Percentiles rank a stretch among this genome's conserved stretches.
Conservation (phyloP, 2,888 invertebrate species). For the Orchestes rusci region DNA sequence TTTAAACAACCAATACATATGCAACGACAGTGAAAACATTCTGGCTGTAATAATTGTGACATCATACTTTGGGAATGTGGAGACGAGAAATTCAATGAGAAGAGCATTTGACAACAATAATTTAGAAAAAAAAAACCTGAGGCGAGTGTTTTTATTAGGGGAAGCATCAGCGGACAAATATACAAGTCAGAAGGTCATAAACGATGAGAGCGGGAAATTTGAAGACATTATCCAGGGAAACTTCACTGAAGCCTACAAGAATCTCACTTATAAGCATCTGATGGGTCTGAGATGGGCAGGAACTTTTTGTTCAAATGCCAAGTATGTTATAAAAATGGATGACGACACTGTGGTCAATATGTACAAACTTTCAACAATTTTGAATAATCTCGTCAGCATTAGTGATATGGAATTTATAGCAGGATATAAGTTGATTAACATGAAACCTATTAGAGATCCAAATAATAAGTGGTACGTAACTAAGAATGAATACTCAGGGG, state of each 20-base stretch:
- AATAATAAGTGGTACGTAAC: conserved; percentile 78
- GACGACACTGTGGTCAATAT: conserved; percentile 73
- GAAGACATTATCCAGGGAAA: conserved; percentile 66
- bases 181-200: conserved; percentile 51
- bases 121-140: conserved; percentile 52
- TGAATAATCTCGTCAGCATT: conserved; percentile 41
- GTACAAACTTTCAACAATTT: conserved; percentile 47
- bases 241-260: conserved; percentile 69
- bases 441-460: conserved; percentile 56
- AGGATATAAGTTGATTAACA: conserved; percentile 59
- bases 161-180: conserved; percentile 49
- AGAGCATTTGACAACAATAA: conserved; percentile 55
- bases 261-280: conserved; percentile 74
- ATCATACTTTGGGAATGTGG: conserved; percentile 67
- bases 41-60: conserved; percentile 56
- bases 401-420: conserved; percentile 43
- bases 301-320: conserved; percentile 52
- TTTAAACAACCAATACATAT: conserved; percentile 31
- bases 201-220: conserved; percentile 56
- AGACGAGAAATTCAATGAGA: conserved; percentile 62
- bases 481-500: conserved; percentile 53
- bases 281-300: conserved; percentile 75
- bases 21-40: conserved; percentile 27
- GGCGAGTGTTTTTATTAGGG: conserved; percentile 65
- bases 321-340: conserved; percentile 71